Percentiles rank a stretch among this genome's conserved stretches.
phyloP scores from a whole-genome alignment of 2,797 vertebrate genomes.

The Acanthis flammea region DNA sequence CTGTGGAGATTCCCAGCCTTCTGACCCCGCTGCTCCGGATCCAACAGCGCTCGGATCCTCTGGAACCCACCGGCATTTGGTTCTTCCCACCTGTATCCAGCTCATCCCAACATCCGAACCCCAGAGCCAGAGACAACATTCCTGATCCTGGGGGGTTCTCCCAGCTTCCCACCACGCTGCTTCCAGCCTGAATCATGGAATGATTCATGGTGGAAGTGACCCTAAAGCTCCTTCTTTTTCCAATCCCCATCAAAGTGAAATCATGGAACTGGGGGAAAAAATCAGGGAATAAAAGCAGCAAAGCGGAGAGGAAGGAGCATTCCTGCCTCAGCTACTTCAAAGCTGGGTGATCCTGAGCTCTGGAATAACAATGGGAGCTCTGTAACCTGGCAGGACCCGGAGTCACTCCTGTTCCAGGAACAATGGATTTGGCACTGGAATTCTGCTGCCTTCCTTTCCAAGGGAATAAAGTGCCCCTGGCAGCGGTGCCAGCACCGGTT shows the following conservation, averaged over 20 bases:
- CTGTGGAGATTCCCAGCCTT: rapidly evolving
- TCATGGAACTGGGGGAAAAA: background rate
- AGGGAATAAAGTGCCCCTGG: slow-evolving; percentile 14
- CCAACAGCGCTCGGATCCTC: rapidly evolving
- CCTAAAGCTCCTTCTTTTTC: background rate
- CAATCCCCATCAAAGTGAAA: background rate
- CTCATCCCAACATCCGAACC: background rate
- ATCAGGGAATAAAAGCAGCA: background rate
- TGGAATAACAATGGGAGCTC: slow-evolving; percentile 61
- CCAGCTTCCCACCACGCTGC: background rate
- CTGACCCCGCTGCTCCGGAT: rapidly evolving
- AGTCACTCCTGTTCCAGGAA: slow-evolving; percentile 21
- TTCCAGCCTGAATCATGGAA: background rate
- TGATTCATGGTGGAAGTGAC: background rate
- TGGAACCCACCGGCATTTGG: background rate
- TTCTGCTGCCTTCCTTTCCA: slow-evolving; percentile 3
- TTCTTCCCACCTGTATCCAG: background rate
- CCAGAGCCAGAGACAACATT: background rate
- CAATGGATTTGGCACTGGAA: slow-evolving; percentile 59
- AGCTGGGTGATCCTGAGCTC: background rate
- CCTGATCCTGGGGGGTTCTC: background rate
- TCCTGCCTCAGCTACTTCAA: slow-evolving; percentile 61
- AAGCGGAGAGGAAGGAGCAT: background rate
- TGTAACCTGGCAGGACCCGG: slow-evolving; percentile 53
- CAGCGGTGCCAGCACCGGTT: background rate